Conservation (phyloP, 2,113 vertebrate species). For the Lethenteron reissneri region DNA sequence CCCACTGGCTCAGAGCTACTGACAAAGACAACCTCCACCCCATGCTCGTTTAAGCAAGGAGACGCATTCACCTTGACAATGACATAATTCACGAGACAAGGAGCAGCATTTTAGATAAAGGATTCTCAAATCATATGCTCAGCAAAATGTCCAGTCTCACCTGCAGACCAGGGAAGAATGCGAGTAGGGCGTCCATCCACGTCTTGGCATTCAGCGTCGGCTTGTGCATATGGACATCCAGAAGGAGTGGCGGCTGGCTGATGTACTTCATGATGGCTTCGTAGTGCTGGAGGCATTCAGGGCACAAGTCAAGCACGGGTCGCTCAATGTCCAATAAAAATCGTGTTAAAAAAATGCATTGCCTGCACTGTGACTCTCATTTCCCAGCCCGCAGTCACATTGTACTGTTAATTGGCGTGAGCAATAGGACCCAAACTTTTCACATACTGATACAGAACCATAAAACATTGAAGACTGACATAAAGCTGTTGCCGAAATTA, state of each 20-base stretch:
- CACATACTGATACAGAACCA: too few species aligned
- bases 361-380: background rate
- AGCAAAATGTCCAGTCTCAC: background rate
- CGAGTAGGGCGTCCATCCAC: constrained; percentile 13
- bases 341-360: constrained; percentile 1
- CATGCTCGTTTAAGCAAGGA: too few species aligned
- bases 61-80: too few species aligned
- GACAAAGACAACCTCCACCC: too few species aligned
- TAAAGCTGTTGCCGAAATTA: too few species aligned
- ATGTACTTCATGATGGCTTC: constrained; percentile 14
- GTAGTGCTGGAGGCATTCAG: constrained; percentile 10
- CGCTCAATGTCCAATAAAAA: background rate
- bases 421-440: too few species aligned
- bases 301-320: background rate
- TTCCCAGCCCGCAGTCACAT: too few species aligned
- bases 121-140: too few species aligned
- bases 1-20: too few species aligned
- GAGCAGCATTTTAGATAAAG: background rate
- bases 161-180: constrained; percentile 13
- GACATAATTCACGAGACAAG: background rate
- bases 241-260: constrained; percentile 12
- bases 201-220: constrained; percentile 11
- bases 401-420: too few species aligned
- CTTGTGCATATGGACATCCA: constrained; percentile 13
- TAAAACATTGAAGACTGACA: too few species aligned